Evolutionary conservation across 2,888 invertebrate species (phyloP).

Genomic region (Synanthedon andrenaeformis): DNA sequence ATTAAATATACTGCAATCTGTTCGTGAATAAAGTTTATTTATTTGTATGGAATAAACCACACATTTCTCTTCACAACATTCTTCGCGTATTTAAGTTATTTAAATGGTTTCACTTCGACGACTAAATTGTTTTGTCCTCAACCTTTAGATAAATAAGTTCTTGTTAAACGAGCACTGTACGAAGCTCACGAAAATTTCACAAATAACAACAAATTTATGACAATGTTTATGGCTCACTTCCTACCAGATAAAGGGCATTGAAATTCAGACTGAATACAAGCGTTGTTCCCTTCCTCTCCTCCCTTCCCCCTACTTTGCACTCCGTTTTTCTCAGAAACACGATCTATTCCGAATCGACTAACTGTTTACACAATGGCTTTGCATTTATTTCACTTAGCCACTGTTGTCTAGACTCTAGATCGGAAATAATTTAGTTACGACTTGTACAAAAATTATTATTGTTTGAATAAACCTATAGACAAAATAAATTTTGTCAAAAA

Average conservation of each 20-base stretch:
- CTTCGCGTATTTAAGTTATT: too few species aligned
- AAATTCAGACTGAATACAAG: slow-evolving; percentile 46
- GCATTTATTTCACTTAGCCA: background rate
- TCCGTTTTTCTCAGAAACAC: background rate
- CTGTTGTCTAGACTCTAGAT: too few species aligned
- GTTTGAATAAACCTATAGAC: too few species aligned
- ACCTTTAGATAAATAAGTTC: background rate
- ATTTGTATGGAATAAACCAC: too few species aligned
- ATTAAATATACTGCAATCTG: too few species aligned
- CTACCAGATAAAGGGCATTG: slow-evolving; percentile 52
- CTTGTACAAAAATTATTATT: too few species aligned
- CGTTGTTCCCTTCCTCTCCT: background rate
- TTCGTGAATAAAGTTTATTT: too few species aligned
- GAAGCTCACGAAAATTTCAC: slow-evolving; percentile 25
- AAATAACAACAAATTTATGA: slow-evolving; percentile 57
- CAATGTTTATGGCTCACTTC: slow-evolving; percentile 48
- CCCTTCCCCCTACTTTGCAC: slow-evolving; percentile 10
- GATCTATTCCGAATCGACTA: background rate
- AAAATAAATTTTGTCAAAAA: too few species aligned
- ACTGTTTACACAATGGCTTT: background rate
- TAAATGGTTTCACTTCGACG: too few species aligned
- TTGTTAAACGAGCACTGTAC: background rate
- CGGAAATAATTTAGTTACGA: too few species aligned
- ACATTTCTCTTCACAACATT: too few species aligned
- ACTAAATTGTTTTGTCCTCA: background rate